Conservation (phyloP, 2,888 invertebrate species). For the Drosophila anomalipes region DNA sequence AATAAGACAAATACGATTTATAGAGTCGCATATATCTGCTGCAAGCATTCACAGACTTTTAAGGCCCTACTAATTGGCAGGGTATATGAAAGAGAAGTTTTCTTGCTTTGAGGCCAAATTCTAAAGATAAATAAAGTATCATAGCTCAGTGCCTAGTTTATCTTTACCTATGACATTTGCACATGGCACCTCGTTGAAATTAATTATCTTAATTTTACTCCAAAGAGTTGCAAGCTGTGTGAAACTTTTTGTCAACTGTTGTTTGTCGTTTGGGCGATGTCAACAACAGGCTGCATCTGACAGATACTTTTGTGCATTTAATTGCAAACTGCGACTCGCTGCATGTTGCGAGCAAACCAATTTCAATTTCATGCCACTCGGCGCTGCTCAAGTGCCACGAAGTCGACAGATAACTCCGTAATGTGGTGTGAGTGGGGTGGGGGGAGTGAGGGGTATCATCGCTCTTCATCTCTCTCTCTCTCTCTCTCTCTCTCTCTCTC, state of each 20-base stretch:
- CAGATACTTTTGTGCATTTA: constrained; percentile 62
- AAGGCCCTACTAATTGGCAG: neutral
- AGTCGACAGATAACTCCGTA: constrained; percentile 24
- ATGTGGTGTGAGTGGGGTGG: neutral
- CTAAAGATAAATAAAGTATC: constrained; percentile 6
- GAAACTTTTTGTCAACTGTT: constrained; percentile 67
- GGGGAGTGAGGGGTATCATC: neutral
- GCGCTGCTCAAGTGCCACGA: constrained; percentile 46
- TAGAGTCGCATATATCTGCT: too few species aligned
- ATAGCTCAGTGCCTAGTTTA: constrained; percentile 5
- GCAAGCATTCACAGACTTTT: neutral
- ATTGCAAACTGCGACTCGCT: constrained; percentile 37
- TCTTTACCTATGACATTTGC: constrained; percentile 47
- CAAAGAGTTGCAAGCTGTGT: constrained; percentile 26
- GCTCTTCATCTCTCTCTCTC: neutral
- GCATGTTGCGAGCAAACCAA: constrained; percentile 41
- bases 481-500: neutral
- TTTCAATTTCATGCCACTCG: constrained; percentile 65
- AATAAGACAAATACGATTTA: neutral
- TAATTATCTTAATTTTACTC: constrained; percentile 54
- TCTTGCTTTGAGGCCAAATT: neutral
- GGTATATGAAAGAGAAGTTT: neutral
- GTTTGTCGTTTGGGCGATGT: constrained; percentile 59
- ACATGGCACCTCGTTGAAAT: constrained; percentile 44
- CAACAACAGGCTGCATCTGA: constrained; percentile 56